These are phyloP conservation scores for Rapana venosa DNA, from an alignment of 2,888 invertebrate species.

Conservation along the genomic window DNA sequence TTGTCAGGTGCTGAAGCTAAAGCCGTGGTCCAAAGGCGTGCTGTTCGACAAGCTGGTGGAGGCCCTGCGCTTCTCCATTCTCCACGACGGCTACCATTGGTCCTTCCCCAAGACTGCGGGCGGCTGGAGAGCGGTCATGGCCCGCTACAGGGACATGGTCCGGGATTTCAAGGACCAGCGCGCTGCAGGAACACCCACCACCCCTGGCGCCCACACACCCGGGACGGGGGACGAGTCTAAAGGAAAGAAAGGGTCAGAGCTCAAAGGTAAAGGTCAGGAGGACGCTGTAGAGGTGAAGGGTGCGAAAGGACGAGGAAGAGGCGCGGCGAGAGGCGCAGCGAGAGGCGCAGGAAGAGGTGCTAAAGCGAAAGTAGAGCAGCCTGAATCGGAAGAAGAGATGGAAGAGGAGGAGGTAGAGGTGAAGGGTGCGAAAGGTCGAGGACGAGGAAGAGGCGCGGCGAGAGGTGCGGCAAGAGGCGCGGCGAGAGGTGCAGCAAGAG, in stretches of 20 bases:
- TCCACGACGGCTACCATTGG: conserved; percentile 69
- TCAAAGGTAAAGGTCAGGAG: background rate
- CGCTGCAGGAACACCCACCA: no score
- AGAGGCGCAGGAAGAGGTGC: background rate
- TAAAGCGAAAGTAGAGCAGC: background rate
- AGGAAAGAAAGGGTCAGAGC: background rate
- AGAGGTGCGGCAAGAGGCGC: no score
- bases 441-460: background rate
- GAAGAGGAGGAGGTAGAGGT: background rate
- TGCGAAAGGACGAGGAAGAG: background rate
- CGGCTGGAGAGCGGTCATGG: conserved; percentile 67
- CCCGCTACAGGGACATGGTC: conserved; percentile 56
- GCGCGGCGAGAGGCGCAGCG: no score
- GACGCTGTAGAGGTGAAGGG: background rate
- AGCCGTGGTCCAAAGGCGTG: conserved; percentile 63
- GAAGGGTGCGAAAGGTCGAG: background rate
- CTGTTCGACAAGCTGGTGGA: conserved; percentile 61
- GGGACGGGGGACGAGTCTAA: background rate
- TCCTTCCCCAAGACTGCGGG: conserved; percentile 67
- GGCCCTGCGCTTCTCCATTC: conserved; percentile 65
- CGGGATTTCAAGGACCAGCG: background rate
- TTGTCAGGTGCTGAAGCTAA: conserved; percentile 66
- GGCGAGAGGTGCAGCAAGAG: no score
- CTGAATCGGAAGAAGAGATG: background rate
- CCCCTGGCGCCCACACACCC: background rate